Base-by-base conservation (phyloP, 2,888 invertebrate species). In the Iphiclides podalirius region DNA sequence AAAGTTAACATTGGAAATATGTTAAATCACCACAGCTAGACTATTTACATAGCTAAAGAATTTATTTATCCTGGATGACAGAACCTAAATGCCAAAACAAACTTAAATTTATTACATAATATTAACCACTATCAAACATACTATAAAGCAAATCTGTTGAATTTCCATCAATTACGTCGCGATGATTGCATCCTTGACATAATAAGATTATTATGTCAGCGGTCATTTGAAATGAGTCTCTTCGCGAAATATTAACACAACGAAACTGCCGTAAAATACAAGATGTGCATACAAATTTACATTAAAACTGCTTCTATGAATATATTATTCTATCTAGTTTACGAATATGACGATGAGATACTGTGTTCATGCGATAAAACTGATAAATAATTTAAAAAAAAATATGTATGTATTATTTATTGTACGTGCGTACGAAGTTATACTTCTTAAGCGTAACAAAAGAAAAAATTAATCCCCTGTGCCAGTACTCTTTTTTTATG, bases 141-240 rank as follows among this genome's bases (percentile, higher is more conserved):
- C 36, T 33, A 41, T 31, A 31, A 23, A 31, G 41, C 13, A 26
- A 41, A 41, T 47, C 41, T 41, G 12, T 17, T 16, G 9, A 41
- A 47, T 47, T 40, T 20, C 20, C 11, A 35, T 35, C 26, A 35
- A 40, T 47, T 47, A 52, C 9, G 15, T 23, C 35, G 20, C 42
- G 26, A 37, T 51, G 51, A 64, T 66, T 63, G 50, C 54, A 59
- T 55, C 70, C 70, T 70, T 65, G 66, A 66, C 61, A 61, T 64
- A 56, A 59, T 61, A 39, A 43, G 9, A 20, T n/a, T 38, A 16
- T 46, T 46, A 39, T 62, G 59, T 66, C 61, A 55, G 60, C 55
- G 59, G 60, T 56, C 63, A 61, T 61, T 58, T 53, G 36, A 63
- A 62, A 66, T 55, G n/a, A 3, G 63, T 58, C 66, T 67, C 61